Conservation (phyloP, 2,113 vertebrate species). For the Callaeas wilsoni region DNA sequence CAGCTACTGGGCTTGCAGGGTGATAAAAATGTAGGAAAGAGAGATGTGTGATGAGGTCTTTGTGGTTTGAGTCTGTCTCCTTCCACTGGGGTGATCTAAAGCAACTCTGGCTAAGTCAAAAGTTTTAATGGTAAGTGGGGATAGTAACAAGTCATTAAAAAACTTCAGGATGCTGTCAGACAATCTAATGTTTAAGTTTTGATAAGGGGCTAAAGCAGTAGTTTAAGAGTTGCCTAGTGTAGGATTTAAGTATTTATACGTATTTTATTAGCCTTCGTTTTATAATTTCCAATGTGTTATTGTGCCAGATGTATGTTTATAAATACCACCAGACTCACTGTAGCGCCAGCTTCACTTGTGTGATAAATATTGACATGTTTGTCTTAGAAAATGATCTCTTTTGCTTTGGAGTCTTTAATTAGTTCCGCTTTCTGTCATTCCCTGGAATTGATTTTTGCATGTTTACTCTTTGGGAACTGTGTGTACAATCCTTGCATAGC, state of each 20-base stretch:
- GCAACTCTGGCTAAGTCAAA: neutral
- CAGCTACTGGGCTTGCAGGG: neutral
- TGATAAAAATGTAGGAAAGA: fast-evolving
- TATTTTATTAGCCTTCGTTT: conserved; percentile 4
- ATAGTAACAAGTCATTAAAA: neutral
- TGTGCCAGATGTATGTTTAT: neutral
- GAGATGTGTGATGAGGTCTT: neutral
- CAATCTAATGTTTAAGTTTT: neutral
- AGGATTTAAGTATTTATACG: neutral
- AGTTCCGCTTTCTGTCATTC: conserved; percentile 32
- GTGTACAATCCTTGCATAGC: neutral
- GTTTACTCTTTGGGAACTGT: neutral
- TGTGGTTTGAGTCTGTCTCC: neutral
- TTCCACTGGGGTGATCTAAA: neutral
- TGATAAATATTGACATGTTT: neutral
- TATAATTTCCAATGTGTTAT: neutral
- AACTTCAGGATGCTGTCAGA: neutral
- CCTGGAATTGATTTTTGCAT: neutral
- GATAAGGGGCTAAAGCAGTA: neutral
- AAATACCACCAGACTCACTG: neutral
- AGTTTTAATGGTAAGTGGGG: neutral
- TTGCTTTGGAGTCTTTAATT: neutral
- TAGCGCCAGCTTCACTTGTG: neutral
- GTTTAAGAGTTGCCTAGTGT: neutral
- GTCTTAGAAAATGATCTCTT: neutral